These are phyloP conservation scores for Pristionchus entomophagus DNA, from an alignment of 2,888 invertebrate species.

Conservation along the genomic window DNA sequence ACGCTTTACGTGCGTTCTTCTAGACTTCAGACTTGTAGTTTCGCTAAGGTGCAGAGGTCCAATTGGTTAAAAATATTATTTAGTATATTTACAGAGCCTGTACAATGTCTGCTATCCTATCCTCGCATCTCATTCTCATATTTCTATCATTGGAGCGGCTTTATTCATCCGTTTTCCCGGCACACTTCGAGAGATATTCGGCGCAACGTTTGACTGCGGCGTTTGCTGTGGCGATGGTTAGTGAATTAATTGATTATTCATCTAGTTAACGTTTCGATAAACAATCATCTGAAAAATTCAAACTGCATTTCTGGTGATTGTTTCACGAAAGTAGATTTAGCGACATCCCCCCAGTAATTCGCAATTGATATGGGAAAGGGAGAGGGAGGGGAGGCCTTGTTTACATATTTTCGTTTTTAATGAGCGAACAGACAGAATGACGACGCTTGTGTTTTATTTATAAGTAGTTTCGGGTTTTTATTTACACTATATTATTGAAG, in stretches of 20 bases:
- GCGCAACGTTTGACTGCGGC: neutral
- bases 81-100: neutral
- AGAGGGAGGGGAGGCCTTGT: no score
- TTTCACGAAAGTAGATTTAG: no score
- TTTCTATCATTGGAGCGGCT: neutral
- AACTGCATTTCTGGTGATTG: no score
- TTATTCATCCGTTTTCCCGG: neutral
- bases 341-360: no score
- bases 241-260: neutral
- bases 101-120: neutral
- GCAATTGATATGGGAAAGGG: no score
- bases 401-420: no score
- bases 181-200: neutral
- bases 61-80: neutral
- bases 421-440: no score
- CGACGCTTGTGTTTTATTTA: neutral
- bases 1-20: neutral
- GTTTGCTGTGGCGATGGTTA: neutral
- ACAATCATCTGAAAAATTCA: neutral
- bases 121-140: neutral
- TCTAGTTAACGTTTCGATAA: neutral
- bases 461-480: neutral
- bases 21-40: neutral
- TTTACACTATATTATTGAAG: neutral
- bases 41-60: neutral